phyloP scores from a whole-genome alignment of 2,797 vertebrate genomes.

The Gobionotothen gibberifrons region DNA sequence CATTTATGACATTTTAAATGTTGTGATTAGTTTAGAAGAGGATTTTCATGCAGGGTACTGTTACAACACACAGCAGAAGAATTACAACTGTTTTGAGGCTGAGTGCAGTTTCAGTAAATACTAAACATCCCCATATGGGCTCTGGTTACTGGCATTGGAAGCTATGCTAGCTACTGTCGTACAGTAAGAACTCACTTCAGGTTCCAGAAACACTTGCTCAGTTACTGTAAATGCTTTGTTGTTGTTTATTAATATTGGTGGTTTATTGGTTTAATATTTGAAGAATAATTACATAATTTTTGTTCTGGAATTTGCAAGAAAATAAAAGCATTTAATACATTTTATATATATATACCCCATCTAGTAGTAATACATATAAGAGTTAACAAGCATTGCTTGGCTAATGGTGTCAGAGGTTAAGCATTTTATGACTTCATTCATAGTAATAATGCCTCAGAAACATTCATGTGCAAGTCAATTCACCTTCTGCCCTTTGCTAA shows the following conservation, averaged over 20 bases:
- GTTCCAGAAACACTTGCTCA: constrained; percentile 9
- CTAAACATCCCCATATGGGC: not conserved
- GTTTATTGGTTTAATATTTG: constrained; percentile 14
- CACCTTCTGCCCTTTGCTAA: constrained; percentile 28
- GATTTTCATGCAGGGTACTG: not conserved
- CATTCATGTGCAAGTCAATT: constrained; percentile 17
- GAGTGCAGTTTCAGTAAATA: not conserved
- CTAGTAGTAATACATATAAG: not conserved
- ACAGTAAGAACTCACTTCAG: not conserved
- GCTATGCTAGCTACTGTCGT: not conserved
- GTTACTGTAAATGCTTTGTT: constrained; percentile 11
- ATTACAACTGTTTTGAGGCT: not conserved
- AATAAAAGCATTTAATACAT: not conserved
- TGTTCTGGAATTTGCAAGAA: not conserved
- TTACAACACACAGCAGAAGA: constrained; percentile 9
- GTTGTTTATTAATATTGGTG: constrained; percentile 10
- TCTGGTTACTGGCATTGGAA: not conserved
- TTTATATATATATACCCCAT: too few species aligned
- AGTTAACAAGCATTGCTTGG: not conserved
- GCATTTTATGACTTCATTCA: constrained; percentile 1
- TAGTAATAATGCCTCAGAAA: constrained; percentile 12
- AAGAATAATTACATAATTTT: not conserved
- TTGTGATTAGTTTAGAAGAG: not conserved
- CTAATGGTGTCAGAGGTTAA: not conserved
- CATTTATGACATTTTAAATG: constrained; percentile 9